Base-by-base conservation (phyloP, 2,888 invertebrate genomes). In the Micoletzkya japonica region DNA sequence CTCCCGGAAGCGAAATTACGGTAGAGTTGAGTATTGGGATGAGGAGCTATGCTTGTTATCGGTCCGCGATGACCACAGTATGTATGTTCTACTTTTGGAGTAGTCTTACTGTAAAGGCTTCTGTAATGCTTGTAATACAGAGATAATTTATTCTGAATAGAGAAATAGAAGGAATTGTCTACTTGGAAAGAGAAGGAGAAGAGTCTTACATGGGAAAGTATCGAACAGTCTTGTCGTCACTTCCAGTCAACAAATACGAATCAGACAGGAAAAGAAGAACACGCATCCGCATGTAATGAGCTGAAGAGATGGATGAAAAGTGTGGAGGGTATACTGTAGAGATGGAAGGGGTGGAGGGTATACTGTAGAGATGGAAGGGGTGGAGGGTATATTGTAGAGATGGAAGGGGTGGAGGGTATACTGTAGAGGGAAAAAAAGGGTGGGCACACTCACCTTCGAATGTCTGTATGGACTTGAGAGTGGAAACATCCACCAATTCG, bases 221-320 rank as follows among this genome's bases (percentile, higher is more conserved):
- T 34, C 78, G 79, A 68, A 81, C 73, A 10, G 76, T 74, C 56
- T 74, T 73, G 66, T 81, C 81, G 28, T 78, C 76, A 30, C 76
- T 72, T 10, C 73, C 81, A 17, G 74, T 75, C 52, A 81, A 58
- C 26, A 81, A 70, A 26, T 72, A 59, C 3, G 72, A 71, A 26
- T 74, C 77, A 0, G 74, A 66, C 24, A 75, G 67, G 50, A 81
- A 79, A 20, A 73, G 70, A 28, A 81, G 64, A n/a, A 74, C 72
- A 10, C 78, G 68, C n/a, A 80, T 72, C 57, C 75, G 72, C 75
- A 78, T 79, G n/a, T 74, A 73, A 68, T 81, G 81, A 24, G 75
- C 80, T 80, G 60, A 69, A 79, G 73, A 44, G 26, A 37, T 17
- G 7, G 26, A 24, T 10, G 49, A 44, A 17, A 17, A 17, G 14